Evolutionary conservation across 2,797 vertebrate genomes (phyloP).

Genomic region (Tenualosa thibaudeaui): DNA sequence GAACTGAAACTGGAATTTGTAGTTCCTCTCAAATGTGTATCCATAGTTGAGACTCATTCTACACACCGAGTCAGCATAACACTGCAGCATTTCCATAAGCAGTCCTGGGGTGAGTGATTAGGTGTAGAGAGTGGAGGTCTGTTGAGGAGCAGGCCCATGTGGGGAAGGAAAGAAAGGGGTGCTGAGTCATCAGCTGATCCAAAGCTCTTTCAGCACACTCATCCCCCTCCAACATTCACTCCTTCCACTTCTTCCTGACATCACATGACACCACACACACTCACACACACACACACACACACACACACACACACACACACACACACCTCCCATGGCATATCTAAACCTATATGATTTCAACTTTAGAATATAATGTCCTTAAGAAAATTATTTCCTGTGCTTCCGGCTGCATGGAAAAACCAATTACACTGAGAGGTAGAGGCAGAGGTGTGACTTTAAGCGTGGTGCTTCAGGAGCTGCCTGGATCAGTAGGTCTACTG

Average conservation of each 20-base stretch:
- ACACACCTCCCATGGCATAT: neutral
- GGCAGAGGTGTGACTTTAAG: neutral
- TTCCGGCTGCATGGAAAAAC: neutral
- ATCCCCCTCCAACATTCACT: neutral
- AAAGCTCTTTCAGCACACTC: neutral
- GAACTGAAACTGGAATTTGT: neutral
- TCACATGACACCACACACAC: neutral
- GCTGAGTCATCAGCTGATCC: neutral
- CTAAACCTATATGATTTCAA: neutral
- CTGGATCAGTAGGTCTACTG: too few species aligned
- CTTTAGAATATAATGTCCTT: neutral
- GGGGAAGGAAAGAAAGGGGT: neutral
- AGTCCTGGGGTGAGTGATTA: neutral
- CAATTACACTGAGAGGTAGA: slow-evolving; percentile 9
- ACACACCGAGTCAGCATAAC: neutral
- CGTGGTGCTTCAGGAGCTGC: neutral
- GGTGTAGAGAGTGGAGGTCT: neutral
- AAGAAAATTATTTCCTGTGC: neutral
- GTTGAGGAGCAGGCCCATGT: neutral
- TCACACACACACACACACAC: slow-evolving; percentile 3
- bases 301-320: neutral
- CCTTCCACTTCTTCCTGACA: neutral
- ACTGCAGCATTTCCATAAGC: neutral
- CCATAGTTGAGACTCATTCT: neutral
- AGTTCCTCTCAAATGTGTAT: too few species aligned